Evolutionary conservation across 2,888 invertebrate species (phyloP).

Genomic region (Xestoiulus laeticollis): DNA sequence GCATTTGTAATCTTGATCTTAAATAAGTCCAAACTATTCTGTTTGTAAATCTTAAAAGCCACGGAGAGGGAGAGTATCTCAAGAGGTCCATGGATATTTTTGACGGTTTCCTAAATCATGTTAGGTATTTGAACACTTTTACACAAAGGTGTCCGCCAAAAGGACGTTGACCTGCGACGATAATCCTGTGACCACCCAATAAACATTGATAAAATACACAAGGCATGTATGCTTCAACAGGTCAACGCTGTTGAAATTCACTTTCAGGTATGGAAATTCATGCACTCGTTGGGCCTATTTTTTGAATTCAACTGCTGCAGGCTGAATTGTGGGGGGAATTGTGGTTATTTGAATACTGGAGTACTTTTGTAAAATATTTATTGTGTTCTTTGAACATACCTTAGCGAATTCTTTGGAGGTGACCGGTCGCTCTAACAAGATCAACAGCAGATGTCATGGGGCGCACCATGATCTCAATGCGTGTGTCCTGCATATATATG

Average conservation of each 20-base stretch:
- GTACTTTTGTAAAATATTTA: not conserved
- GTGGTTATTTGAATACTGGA: slow-evolving; percentile 12
- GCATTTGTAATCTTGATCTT: not conserved
- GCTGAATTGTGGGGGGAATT: not conserved
- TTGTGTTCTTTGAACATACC: not conserved
- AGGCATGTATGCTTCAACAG: not conserved
- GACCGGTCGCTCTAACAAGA: slow-evolving; percentile 6
- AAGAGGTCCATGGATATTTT: not conserved
- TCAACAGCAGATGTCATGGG: slow-evolving; percentile 30
- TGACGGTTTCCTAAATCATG: not conserved
- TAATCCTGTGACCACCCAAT: not conserved
- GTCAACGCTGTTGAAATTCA: not conserved
- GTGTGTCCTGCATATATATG: not conserved
- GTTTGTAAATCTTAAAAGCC: not conserved
- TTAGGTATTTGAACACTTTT: not conserved
- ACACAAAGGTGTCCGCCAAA: not conserved
- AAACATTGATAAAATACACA: not conserved
- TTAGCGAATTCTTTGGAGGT: slow-evolving; percentile 33
- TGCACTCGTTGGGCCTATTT: not conserved
- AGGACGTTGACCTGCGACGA: not conserved
- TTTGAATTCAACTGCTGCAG: not conserved
- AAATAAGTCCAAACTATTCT: not conserved
- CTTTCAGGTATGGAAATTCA: not conserved
- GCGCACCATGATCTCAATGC: not conserved
- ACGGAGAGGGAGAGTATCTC: not conserved